Percentiles rank a stretch among this genome's conserved stretches.
These are phyloP conservation scores for Platanista minor DNA, from an alignment of 2,113 vertebrate species.

Conservation along the genomic window DNA sequence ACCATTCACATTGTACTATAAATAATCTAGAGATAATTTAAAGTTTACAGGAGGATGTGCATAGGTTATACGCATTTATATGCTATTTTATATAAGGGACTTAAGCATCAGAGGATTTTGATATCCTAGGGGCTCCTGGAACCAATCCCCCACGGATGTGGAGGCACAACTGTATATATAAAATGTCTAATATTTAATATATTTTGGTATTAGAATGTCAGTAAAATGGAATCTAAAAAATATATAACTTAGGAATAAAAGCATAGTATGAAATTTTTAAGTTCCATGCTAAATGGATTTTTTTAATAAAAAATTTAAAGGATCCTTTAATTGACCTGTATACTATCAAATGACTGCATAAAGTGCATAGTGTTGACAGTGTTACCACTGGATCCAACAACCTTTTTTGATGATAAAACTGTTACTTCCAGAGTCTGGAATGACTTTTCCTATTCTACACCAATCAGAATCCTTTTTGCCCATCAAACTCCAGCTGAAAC, in stretches of 20 bases:
- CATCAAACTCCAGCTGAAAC: conserved; percentile 14
- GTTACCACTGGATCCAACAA: neutral
- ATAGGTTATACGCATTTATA: neutral
- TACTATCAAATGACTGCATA: neutral
- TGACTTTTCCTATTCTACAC: neutral
- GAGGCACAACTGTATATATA: neutral
- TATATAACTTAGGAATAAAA: neutral
- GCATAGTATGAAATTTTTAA: conserved; percentile 25
- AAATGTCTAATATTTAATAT: conserved; percentile 29
- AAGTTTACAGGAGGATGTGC: neutral
- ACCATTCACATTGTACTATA: neutral
- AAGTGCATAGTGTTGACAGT: neutral
- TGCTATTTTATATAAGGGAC: neutral
- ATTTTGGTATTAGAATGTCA: neutral
- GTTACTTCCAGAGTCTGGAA: neutral
- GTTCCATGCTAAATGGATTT: neutral
- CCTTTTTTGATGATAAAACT: conserved; percentile 17
- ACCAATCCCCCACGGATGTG: neutral
- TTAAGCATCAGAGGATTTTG: neutral
- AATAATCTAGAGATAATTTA: neutral
- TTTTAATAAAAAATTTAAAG: neutral
- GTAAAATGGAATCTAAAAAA: neutral
- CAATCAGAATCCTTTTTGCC: conserved; percentile 19
- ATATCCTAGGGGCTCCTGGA: neutral
- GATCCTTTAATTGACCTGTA: neutral